phyloP scores from a whole-genome alignment of 2,113 vertebrate species.

The Antechinus stuartii region DNA sequence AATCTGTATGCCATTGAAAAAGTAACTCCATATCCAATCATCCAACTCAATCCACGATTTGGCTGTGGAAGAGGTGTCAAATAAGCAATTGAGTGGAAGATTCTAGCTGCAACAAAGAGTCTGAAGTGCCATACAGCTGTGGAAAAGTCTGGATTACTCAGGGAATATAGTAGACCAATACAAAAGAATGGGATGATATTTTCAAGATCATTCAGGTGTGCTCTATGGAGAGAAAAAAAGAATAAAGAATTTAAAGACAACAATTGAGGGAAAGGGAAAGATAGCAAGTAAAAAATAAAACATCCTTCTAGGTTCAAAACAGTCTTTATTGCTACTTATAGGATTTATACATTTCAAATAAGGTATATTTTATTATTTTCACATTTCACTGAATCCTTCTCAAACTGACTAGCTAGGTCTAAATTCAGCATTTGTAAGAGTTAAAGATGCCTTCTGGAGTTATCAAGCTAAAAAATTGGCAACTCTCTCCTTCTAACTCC shows the following conservation, averaged over 20 bases:
- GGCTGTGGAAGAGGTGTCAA: conserved; percentile 90
- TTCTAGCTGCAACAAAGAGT: conserved; percentile 86
- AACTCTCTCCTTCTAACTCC: not conserved
- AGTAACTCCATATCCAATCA: conserved; percentile 83
- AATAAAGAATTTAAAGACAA: not conserved
- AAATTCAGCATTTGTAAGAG: not conserved
- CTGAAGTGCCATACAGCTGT: conserved; percentile 91
- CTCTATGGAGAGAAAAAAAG: conserved; percentile 82
- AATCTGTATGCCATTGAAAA: conserved; percentile 90
- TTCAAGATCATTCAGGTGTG: conserved; percentile 95
- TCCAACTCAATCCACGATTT: conserved; percentile 86
- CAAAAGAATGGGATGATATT: conserved; percentile 92
- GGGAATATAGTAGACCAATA: conserved; percentile 90
- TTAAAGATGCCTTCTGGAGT: not conserved
- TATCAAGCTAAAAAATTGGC: not conserved
- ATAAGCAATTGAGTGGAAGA: conserved; percentile 90
- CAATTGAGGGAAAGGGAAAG: not conserved
- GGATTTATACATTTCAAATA: not conserved
- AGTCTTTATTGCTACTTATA: not conserved
- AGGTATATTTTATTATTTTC: not conserved
- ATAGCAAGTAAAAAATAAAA: not conserved
- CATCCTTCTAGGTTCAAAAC: not conserved
- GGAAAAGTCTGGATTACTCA: conserved; percentile 87
- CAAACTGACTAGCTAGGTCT: not conserved
- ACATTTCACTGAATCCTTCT: not conserved